These are phyloP conservation scores for Ibidorhyncha struthersii DNA, from an alignment of 2,113 vertebrate genomes.

Conservation along the genomic window DNA sequence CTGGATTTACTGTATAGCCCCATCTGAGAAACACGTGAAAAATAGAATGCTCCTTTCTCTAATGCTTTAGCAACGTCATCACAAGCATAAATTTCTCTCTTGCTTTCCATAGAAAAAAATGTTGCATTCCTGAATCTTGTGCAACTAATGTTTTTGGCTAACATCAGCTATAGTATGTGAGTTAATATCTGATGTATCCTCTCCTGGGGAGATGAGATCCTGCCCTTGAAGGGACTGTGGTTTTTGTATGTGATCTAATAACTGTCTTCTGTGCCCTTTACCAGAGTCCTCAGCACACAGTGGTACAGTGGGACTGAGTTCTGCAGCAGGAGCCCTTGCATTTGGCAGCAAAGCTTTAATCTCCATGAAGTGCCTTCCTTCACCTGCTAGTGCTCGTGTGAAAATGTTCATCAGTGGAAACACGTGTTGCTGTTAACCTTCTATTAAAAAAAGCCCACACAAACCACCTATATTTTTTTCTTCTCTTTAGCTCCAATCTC, in stretches of 20 bases:
- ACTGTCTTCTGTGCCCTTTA: background rate
- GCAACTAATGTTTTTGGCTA: constrained; percentile 56
- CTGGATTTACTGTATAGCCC: constrained; percentile 59
- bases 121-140: constrained; percentile 56
- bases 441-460: background rate
- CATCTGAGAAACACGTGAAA: constrained; percentile 11
- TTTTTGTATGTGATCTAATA: constrained; percentile 4
- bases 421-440: background rate
- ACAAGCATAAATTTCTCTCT: constrained; percentile 44
- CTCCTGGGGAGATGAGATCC: constrained; percentile 46
- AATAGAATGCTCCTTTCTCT: constrained; percentile 13
- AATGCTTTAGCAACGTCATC: constrained; percentile 22
- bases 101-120: constrained; percentile 34
- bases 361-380: background rate
- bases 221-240: background rate
- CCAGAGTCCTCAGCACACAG: background rate
- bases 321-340: background rate
- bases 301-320: background rate
- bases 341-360: background rate
- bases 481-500: background rate
- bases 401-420: background rate
- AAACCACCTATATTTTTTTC: background rate
- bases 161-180: constrained; percentile 4
- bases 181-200: constrained; percentile 51
- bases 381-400: background rate